Evolutionary conservation across 2,113 vertebrate species (phyloP).

Genomic region (Sinocyclocheilus anophthalmus): DNA sequence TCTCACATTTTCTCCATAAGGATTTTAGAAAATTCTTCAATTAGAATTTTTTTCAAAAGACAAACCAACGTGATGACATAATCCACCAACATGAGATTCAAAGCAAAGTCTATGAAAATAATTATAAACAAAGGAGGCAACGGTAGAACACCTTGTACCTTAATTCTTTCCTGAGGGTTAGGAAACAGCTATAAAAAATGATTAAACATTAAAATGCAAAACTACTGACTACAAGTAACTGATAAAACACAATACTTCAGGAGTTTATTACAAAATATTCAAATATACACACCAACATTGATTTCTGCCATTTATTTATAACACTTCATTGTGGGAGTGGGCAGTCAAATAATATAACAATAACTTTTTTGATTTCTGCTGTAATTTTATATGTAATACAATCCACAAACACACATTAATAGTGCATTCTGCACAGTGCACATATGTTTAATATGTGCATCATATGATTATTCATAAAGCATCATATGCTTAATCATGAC

Average conservation of each 20-base stretch:
- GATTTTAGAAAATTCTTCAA: neutral
- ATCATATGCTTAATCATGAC: no score
- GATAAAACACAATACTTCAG: neutral
- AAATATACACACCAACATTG: neutral
- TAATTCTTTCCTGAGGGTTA: neutral
- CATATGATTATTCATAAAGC: no score
- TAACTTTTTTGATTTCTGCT: no score
- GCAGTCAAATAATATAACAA: no score
- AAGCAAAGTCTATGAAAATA: neutral
- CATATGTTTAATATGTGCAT: no score
- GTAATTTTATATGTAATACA: no score
- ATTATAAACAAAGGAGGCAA: neutral
- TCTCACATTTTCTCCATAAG: neutral
- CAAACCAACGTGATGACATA: neutral
- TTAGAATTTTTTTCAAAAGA: neutral
- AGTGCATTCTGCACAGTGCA: no score
- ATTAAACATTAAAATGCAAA: neutral
- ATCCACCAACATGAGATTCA: no score
- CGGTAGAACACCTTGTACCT: neutral
- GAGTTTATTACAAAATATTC: neutral
- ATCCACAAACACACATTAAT: no score
- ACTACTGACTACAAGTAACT: neutral
- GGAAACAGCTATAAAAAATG: neutral
- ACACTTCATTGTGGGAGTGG: no score
- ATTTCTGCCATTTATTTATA: no score